Conservation (phyloP, 2,888 invertebrate species). For the Mongoloraphidia duomilia region DNA sequence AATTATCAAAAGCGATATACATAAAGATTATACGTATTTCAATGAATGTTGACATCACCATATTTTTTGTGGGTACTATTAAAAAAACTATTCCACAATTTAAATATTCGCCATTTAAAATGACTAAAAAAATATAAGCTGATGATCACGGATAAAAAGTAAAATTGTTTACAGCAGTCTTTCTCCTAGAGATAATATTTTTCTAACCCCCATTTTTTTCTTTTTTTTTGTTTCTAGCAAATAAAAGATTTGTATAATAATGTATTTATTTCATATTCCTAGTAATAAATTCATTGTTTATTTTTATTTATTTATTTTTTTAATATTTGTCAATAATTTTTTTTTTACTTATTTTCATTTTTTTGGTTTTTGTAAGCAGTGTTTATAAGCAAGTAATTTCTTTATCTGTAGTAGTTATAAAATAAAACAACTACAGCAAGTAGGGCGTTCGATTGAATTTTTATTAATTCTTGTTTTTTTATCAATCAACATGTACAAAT, state of each 20-base stretch:
- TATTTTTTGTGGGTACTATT: no score
- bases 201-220: not conserved
- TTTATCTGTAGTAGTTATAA: no score
- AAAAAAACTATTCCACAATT: no score
- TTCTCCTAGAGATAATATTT: slow-evolving; percentile 1
- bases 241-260: not conserved
- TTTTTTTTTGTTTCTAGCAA: not conserved
- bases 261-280: not conserved
- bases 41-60: no score
- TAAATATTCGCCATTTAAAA: no score
- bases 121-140: no score
- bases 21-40: no score
- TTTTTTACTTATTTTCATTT: slow-evolving; percentile 18
- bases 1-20: no score
- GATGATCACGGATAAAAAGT: not conserved
- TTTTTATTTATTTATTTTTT: slow-evolving; percentile 11
- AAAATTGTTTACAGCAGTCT: slow-evolving; percentile 1
- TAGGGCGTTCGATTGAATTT: no score
- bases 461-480: no score
- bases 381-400: slow-evolving; percentile 14
- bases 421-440: no score
- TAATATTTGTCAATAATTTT: slow-evolving; percentile 29
- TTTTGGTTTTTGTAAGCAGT: slow-evolving; percentile 26
- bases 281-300: slow-evolving; percentile 32
- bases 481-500: slow-evolving; percentile 24